These are phyloP conservation scores for Pinctada fucata DNA, from an alignment of 2,888 invertebrate genomes.

Conservation along the genomic window DNA sequence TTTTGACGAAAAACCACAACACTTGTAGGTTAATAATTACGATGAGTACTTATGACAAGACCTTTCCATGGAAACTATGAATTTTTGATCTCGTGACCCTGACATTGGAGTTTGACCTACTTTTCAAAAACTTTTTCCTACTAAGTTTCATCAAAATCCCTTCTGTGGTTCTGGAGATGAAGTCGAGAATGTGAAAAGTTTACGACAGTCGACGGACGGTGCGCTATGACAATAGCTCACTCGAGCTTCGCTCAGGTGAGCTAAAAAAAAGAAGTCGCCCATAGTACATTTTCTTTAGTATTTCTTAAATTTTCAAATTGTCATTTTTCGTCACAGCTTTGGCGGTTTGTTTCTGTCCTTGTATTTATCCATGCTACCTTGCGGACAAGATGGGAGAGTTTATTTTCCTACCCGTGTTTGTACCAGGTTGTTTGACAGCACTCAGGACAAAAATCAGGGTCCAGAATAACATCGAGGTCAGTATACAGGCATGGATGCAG, in stretches of 20 bases:
- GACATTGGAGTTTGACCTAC: no score
- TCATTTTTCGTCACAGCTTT: no score
- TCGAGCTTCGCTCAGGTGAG: background rate
- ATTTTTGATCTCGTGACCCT: no score
- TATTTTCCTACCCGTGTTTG: background rate
- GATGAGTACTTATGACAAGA: background rate
- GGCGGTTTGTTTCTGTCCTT: background rate
- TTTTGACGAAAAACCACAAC: background rate
- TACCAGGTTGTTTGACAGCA: background rate
- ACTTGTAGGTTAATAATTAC: background rate
- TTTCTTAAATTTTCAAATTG: no score
- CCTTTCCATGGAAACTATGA: background rate
- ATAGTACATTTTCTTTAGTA: no score
- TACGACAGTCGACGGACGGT: background rate
- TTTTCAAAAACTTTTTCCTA: background rate
- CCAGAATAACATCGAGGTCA: background rate
- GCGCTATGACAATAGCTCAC: constrained; percentile 2
- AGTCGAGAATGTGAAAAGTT: constrained; percentile 3
- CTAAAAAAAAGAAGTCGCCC: background rate
- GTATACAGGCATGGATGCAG: background rate
- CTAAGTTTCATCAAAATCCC: background rate
- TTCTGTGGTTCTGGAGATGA: background rate
- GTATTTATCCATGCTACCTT: background rate
- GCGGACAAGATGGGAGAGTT: background rate
- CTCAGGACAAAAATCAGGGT: background rate